phyloP scores from a whole-genome alignment of 2,113 vertebrate species.

The Neolamprologus sp. region DNA sequence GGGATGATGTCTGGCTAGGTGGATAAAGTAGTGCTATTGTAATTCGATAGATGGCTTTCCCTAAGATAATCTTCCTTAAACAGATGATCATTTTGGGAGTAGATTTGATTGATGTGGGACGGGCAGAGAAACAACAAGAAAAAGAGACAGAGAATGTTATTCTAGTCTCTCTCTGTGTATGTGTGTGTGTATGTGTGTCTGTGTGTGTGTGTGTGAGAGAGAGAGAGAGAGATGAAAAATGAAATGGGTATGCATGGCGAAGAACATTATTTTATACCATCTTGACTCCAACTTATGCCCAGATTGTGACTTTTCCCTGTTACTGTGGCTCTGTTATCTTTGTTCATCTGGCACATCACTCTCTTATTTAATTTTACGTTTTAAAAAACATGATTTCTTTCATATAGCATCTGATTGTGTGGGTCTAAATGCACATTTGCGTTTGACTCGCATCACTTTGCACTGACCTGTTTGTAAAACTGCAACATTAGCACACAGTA shows the following conservation, averaged over 20 bases:
- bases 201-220: not conserved
- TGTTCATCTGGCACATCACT: conserved; percentile 11
- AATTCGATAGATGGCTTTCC: conserved; percentile 75
- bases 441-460: not conserved
- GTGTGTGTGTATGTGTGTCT: not conserved
- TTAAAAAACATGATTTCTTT: not conserved
- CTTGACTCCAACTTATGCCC: conserved; percentile 21
- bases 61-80: conserved; percentile 75
- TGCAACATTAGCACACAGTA: not conserved
- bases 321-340: not conserved
- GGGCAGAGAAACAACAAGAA: conserved; percentile 19
- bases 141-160: conserved; percentile 8
- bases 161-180: not conserved
- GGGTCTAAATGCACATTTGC: not conserved
- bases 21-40: conserved; percentile 75
- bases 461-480: not conserved
- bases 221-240: not conserved
- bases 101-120: conserved; percentile 72
- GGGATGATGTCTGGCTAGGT: conserved; percentile 70
- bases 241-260: conserved; percentile 17
- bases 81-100: conserved; percentile 76
- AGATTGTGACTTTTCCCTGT: not conserved
- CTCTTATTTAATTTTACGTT: not conserved
- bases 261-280: conserved; percentile 30
- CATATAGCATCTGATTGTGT: not conserved